Evolutionary conservation across 2,113 vertebrate genomes (phyloP).

Genomic region (Numenius arquata): DNA sequence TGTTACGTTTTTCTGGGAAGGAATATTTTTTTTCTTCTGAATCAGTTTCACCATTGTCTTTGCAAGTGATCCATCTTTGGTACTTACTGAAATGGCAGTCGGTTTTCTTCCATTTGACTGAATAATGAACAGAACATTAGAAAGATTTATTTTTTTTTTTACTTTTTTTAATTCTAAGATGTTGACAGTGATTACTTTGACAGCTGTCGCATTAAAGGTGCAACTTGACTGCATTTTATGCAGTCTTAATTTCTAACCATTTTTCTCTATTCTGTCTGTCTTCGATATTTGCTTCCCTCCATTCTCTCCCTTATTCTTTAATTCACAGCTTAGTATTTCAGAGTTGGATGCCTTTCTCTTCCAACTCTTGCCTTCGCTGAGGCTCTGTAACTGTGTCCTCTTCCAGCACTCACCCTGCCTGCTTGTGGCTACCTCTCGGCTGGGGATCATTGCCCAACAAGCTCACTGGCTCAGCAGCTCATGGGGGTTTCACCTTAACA

Average conservation of each 20-base stretch:
- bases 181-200: background rate
- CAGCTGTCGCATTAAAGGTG: background rate
- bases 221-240: background rate
- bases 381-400: background rate
- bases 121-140: background rate
- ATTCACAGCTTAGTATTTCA: background rate
- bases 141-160: background rate
- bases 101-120: background rate
- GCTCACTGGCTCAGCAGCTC: background rate
- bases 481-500: rapidly evolving
- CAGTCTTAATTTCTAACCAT: background rate
- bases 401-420: background rate
- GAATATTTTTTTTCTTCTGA: background rate
- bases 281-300: background rate
- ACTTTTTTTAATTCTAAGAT: background rate
- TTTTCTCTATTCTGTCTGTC: background rate
- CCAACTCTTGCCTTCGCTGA: background rate
- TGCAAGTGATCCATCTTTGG: background rate
- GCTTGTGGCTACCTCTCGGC: background rate
- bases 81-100: background rate
- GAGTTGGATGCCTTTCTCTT: background rate
- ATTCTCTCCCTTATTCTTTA: background rate
- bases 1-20: background rate
- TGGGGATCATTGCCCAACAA: background rate
- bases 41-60: background rate